Conservation (phyloP, 2,113 vertebrate species). For the Melanocharis versteri region DNA sequence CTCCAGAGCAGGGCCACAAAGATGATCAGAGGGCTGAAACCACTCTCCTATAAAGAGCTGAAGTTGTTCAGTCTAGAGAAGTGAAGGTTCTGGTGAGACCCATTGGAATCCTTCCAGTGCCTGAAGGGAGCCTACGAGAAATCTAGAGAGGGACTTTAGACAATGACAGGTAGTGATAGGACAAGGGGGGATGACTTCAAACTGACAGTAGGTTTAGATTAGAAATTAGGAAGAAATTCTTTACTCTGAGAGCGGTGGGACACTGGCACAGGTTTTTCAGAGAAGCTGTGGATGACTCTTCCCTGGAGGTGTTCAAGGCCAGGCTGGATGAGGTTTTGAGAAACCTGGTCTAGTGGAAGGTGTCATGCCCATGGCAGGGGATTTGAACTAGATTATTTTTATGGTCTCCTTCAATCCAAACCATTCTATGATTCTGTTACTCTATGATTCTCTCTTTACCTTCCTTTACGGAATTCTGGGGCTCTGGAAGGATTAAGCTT, state of each 20-base stretch:
- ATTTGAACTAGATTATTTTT: not conserved
- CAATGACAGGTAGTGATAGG: no score
- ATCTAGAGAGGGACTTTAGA: not conserved
- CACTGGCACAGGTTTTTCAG: not conserved
- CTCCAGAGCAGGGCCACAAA: not conserved
- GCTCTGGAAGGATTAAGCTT: not conserved
- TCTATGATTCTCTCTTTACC: not conserved
- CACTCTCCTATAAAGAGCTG: not conserved
- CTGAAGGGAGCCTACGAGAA: not conserved
- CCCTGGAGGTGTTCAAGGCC: not conserved
- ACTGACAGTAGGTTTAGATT: not conserved
- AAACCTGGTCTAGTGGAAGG: not conserved
- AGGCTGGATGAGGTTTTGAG: not conserved
- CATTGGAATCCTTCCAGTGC: not conserved
- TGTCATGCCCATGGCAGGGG: not conserved
- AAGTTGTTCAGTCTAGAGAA: not conserved
- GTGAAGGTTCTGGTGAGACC: not conserved
- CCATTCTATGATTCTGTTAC: not conserved
- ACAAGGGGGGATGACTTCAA: not conserved
- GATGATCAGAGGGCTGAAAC: not conserved
- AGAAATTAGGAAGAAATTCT: not conserved
- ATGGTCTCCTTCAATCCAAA: not conserved
- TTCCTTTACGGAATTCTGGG: not conserved
- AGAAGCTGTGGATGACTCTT: not conserved
- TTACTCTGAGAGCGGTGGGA: not conserved